These are phyloP conservation scores for Helostoma temminkii DNA, from an alignment of 2,797 vertebrate species.

Conservation along the genomic window DNA sequence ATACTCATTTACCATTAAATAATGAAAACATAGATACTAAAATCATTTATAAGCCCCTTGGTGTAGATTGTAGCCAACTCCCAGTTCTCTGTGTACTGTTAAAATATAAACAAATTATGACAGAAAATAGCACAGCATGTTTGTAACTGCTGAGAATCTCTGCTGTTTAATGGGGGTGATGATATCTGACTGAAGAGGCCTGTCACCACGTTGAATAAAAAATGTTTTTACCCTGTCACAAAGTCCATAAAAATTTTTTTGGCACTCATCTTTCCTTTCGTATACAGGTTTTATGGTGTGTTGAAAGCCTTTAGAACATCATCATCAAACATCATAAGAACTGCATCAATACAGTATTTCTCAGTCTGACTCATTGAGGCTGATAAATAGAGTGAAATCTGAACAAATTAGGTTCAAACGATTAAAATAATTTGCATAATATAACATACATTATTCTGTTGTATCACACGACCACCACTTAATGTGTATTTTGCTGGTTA, in stretches of 20 bases:
- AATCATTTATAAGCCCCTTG: slow-evolving; percentile 26
- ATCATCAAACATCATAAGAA: not conserved
- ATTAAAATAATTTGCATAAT: too few species aligned
- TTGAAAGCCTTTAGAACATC: not conserved
- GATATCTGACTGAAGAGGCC: slow-evolving; percentile 1
- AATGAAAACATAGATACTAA: slow-evolving; percentile 27
- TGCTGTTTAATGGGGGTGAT: not conserved
- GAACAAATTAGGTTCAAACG: too few species aligned
- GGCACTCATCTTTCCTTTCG: not conserved
- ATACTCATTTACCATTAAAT: slow-evolving; percentile 17
- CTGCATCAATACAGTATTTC: too few species aligned
- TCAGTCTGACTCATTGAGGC: too few species aligned
- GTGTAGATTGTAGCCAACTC: slow-evolving; percentile 18
- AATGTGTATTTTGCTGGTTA: not conserved
- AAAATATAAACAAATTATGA: slow-evolving; percentile 35
- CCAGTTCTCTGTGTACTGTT: slow-evolving; percentile 9
- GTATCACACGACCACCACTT: not conserved
- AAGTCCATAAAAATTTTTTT: too few species aligned
- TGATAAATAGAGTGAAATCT: too few species aligned
- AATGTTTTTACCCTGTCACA: not conserved
- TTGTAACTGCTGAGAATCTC: slow-evolving; percentile 6
- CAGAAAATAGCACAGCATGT: slow-evolving; percentile 12
- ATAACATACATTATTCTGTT: not conserved
- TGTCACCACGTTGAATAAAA: not conserved
- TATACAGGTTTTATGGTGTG: not conserved